Evolutionary conservation across 2,888 invertebrate species (phyloP).

Genomic region (Siphonodentalium dalli): DNA sequence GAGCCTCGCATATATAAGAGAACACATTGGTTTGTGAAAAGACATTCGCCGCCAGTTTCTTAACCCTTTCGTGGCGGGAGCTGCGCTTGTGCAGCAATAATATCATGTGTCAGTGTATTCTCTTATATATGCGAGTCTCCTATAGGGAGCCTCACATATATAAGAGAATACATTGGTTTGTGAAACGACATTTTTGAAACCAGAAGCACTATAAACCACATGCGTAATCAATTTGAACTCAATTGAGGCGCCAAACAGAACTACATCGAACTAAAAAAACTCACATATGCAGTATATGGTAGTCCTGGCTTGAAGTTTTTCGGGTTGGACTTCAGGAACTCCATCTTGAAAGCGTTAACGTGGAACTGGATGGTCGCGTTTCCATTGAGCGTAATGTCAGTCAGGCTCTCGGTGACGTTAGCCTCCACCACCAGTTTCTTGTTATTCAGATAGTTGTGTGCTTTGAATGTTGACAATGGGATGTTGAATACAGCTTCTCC

Average conservation of each 20-base stretch:
- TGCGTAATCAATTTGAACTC: not conserved
- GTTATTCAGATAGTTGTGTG: conserved; percentile 18
- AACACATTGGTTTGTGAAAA: too few species aligned
- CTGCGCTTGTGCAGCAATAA: too few species aligned
- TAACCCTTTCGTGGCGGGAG: too few species aligned
- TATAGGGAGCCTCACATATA: too few species aligned
- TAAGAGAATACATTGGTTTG: too few species aligned
- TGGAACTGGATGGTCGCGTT: conserved; percentile 78
- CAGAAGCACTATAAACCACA: too few species aligned
- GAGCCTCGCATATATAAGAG: too few species aligned
- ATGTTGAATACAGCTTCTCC: conserved; percentile 41
- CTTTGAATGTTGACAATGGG: conserved; percentile 32
- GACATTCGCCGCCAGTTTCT: too few species aligned
- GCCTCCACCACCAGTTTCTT: conserved; percentile 69
- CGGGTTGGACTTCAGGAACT: conserved; percentile 77
- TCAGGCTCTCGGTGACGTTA: conserved; percentile 87
- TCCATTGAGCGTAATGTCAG: conserved; percentile 83
- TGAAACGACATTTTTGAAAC: too few species aligned
- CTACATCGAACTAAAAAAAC: too few species aligned
- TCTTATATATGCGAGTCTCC: too few species aligned
- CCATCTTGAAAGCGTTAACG: conserved; percentile 78
- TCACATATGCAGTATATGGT: conserved; percentile 82
- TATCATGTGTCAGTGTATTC: too few species aligned
- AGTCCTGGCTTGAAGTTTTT: conserved; percentile 89
- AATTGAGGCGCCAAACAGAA: not conserved